Evolutionary conservation across 2,113 vertebrate species (phyloP), one percentile per base, ranked within the genome.

Genomic region (Gallinago undulata): DNA sequence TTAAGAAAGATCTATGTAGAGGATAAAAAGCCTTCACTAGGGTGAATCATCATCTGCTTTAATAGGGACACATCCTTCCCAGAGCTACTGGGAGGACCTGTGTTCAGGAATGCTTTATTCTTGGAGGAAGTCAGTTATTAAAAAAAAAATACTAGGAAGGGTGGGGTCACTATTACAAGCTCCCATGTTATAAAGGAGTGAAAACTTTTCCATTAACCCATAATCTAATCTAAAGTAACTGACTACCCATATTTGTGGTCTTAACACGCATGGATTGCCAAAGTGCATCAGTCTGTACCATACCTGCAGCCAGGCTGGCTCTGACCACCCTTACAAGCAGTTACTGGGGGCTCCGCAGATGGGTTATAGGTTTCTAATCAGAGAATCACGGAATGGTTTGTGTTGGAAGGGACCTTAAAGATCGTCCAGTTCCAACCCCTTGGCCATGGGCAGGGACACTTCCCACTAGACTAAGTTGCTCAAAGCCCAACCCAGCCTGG

Each of bases 51-150:
- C 83, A 66, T 73, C 67, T 96, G 23, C 27, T 92, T 50, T 83
- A 43, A 62, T 1, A 88, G 59, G 35, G 30, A 73, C 57, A 93
- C 59, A 80, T 96, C 92, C 92, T 95, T 91, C 79, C 83, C 85
- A 66, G 67, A 70, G 82, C 35, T 87, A 4, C 47, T 76, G 90
- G 87, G 90, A 96, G 81, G 84, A 89, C 66, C 48, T 76, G 82
- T 77, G 88, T 14, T 86, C 45, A 90, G 79, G 82, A 94, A 93
- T 73, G 62, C 67, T 92, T 97, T 95, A 90, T 87, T 93, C 90
- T 73, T 76, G 39, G 35, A 94, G 92, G 94, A 97, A 92, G 30
- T 77, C 1, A 31, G 82, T 89, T 13, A 17, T 30, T 30, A 84
- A 75, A 64, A 68, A 43, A 72, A 59, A 53, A 53, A 47, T 14